Evolutionary conservation across 1,140 invertebrate species (phyloP).

Genomic region (Thaumetopoea pityocampa): DNA sequence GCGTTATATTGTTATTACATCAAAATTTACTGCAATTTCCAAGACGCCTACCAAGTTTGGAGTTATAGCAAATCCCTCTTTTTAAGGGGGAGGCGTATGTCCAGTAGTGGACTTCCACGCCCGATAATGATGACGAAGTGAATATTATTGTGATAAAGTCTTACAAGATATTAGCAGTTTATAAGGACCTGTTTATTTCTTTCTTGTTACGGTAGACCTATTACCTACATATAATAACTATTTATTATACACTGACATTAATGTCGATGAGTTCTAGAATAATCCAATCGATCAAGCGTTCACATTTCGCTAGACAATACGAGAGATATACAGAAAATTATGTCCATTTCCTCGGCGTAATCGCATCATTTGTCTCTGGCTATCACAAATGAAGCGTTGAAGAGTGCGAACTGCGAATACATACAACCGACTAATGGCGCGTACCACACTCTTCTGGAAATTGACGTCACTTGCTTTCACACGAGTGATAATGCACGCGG

Average conservation of each 20-base stretch:
- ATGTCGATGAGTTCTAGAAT: slow-evolving; percentile 1
- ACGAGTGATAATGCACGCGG: slow-evolving; percentile 21
- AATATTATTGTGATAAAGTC: too few relatives aligned
- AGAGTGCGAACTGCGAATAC: slow-evolving; percentile 22
- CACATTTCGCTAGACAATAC: slow-evolving; percentile 5
- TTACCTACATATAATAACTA: too few relatives aligned
- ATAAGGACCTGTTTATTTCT: too few relatives aligned
- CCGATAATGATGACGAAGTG: too few relatives aligned
- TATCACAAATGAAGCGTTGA: slow-evolving; percentile 42
- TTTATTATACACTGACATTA: background rate
- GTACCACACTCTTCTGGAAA: slow-evolving; percentile 33
- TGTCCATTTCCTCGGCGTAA: slow-evolving; percentile 35
- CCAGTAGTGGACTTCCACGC: too few relatives aligned
- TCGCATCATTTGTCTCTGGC: slow-evolving; percentile 39
- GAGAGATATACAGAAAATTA: slow-evolving; percentile 15
- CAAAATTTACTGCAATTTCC: too few relatives aligned
- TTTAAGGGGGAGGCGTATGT: too few relatives aligned
- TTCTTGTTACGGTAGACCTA: too few relatives aligned
- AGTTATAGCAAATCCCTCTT: too few relatives aligned
- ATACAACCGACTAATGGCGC: slow-evolving; percentile 40
- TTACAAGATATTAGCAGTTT: too few relatives aligned
- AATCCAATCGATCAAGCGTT: background rate
- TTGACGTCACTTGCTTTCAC: slow-evolving; percentile 40
- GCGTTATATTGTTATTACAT: too few relatives aligned
- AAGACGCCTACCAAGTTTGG: too few relatives aligned